Base-by-base conservation (phyloP, 2,797 vertebrate genomes). In the Mormyrops boulengeri region DNA sequence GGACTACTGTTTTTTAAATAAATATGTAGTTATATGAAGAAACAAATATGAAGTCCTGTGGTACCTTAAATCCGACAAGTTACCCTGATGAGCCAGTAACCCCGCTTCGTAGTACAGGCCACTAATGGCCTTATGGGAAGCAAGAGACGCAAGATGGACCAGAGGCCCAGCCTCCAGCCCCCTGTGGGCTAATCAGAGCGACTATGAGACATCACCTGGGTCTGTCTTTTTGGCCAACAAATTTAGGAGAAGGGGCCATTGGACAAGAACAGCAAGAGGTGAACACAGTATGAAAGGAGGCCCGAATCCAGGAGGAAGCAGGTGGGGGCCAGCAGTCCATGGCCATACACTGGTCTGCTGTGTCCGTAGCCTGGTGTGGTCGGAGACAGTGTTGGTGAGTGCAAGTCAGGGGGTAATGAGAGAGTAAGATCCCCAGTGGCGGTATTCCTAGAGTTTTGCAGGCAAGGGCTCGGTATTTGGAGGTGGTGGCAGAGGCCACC, bases 221-320 rank as follows among this genome's bases (percentile, higher is more conserved):
- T n/a, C n/a, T 53, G 22, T 30, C 1, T 1, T 2, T 11, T 80
- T 92, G 49, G 90, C 92, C 19, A 99, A 98, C 94, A 52, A 97
- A 92, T 91, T 96, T 96, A 93, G 91, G 14, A 89, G 0, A 94
- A 93, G 77, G 91, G 93, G 0, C 92, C 95, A 0, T 92, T 90
- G 89, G 93, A 93, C 52, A 93, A 92, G 11, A 91, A 93, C 41
- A 92, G 90, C 87, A 96, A 94, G 92, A 96, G 94, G 84, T 96
- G 95, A 38, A 97, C 93, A 91, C 92, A 94, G 14, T 95, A 91
- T 88, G 85, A 6, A 7, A 97, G 95, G 94, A 97, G 91, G 92
- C 95, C 93, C 6, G 97, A 94, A 88, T 95, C 94, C 1, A 96
- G 93, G 38, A 96, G 91, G 92, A 95, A 92, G 53, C 12, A 91